Percentiles rank a stretch among this genome's conserved stretches.
Conservation (phyloP, 2,888 invertebrate genomes). For the Noctua fimbriata region DNA sequence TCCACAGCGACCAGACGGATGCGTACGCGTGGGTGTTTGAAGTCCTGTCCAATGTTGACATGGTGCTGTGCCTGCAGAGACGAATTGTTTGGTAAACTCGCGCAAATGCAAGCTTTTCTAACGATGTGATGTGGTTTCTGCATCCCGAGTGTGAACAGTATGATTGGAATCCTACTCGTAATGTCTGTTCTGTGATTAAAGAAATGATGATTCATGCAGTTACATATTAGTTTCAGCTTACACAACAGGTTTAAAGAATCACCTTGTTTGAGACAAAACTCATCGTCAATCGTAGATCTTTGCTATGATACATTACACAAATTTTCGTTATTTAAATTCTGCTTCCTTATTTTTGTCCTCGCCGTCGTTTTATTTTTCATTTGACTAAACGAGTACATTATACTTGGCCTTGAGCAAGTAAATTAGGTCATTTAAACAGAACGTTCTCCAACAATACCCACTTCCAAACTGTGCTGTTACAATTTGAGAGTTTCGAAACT, state of each 20-base stretch:
- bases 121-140: conserved; percentile 3
- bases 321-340: neutral
- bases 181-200: neutral
- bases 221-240: neutral
- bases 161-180: neutral
- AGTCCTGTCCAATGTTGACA: conserved; percentile 16
- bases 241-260: neutral
- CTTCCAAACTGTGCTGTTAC: conserved; percentile 12
- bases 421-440: conserved; percentile 23
- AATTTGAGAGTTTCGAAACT: conserved; percentile 33
- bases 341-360: conserved; percentile 15
- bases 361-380: conserved; percentile 1
- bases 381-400: conserved; percentile 15
- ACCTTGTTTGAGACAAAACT: neutral
- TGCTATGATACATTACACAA: neutral
- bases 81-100: conserved; percentile 13
- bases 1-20: conserved; percentile 7
- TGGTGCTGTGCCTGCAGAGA: conserved; percentile 2
- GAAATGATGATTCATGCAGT: neutral
- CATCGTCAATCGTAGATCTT: neutral
- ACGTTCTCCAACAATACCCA: conserved; percentile 14
- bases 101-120: neutral
- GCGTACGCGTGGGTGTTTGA: conserved; percentile 14
- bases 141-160: neutral
- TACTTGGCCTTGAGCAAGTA: conserved; percentile 14